Conservation (phyloP, 2,797 vertebrate species). For the Aulostomus chinensis region DNA sequence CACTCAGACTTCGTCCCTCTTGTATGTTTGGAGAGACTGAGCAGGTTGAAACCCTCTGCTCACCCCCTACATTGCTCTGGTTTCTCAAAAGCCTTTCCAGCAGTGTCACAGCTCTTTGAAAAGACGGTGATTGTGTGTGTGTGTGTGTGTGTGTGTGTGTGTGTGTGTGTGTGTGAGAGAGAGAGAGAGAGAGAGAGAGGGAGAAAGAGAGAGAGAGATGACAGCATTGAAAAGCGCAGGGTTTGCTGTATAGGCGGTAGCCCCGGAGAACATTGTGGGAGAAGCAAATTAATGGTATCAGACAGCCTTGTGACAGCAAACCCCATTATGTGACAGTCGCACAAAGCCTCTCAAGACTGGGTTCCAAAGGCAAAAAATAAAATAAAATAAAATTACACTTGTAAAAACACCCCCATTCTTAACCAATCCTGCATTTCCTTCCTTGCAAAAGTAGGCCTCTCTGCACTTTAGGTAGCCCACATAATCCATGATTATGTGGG, state of each 20-base stretch:
- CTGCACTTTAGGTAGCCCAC: constrained; percentile 30
- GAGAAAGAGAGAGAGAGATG: constrained; percentile 17
- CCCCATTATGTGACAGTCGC: constrained; percentile 49
- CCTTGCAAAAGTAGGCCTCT: constrained; percentile 27
- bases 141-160: no score
- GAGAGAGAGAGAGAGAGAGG: background rate
- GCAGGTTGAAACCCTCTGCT: constrained; percentile 51
- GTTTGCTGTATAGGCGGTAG: constrained; percentile 36
- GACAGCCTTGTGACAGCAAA: constrained; percentile 70
- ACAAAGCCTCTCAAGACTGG: constrained; percentile 43
- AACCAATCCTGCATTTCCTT: constrained; percentile 15
- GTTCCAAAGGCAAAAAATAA: constrained; percentile 40
- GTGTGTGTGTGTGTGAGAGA: constrained; percentile 15
- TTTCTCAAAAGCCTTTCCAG: constrained; percentile 64
- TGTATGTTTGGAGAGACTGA: constrained; percentile 45
- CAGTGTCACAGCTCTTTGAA: constrained; percentile 52
- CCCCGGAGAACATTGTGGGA: constrained; percentile 39
- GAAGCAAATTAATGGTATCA: constrained; percentile 69
- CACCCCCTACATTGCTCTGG: constrained; percentile 41
- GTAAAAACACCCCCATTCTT: constrained; percentile 27
- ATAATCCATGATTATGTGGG: constrained; percentile 21
- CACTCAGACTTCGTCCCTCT: constrained; percentile 21
- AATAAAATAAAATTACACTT: constrained; percentile 31
- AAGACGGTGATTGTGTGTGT: constrained; percentile 43
- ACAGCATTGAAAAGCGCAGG: constrained; percentile 38